A percentile compares a stretch with the other conserved stretches of the same genome.
Conservation (phyloP, 2,113 vertebrate species). For the Malurus alboscapulatus region DNA sequence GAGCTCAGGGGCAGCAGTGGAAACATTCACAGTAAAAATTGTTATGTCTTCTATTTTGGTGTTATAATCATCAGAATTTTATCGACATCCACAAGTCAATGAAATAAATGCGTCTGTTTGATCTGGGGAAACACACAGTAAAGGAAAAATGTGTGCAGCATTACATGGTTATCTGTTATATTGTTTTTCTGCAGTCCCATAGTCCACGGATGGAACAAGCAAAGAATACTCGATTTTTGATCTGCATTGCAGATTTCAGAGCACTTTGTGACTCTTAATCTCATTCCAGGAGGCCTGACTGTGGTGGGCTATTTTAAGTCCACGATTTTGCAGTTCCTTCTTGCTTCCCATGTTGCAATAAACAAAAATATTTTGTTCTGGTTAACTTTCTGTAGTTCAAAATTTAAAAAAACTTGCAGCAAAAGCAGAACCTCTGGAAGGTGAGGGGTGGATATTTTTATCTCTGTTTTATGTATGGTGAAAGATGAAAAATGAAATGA, state of each 20-base stretch:
- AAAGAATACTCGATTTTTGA: conserved; percentile 11
- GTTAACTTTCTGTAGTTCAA: neutral
- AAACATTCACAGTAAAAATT: neutral
- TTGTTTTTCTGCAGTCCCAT: neutral
- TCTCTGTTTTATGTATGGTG: neutral
- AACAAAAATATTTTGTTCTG: neutral
- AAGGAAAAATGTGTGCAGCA: neutral
- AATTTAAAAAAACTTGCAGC: neutral
- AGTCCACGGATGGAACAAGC: neutral
- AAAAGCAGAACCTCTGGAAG: neutral
- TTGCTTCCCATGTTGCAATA: neutral
- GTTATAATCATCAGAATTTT: neutral
- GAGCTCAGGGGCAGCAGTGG: neutral
- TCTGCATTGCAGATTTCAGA: conserved; percentile 27
- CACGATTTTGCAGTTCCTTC: neutral
- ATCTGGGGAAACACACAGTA: neutral
- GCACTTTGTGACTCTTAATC: neutral
- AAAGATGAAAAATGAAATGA: neutral
- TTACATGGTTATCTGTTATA: neutral
- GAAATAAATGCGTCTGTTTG: neutral
- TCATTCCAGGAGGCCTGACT: neutral
- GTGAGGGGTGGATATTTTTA: neutral
- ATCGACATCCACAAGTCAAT: neutral
- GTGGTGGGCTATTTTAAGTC: neutral
- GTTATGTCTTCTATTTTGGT: neutral